Percentiles rank a stretch among this genome's conserved stretches.
phyloP scores from a whole-genome alignment of 2,888 invertebrate species.

The Aromia moschata region DNA sequence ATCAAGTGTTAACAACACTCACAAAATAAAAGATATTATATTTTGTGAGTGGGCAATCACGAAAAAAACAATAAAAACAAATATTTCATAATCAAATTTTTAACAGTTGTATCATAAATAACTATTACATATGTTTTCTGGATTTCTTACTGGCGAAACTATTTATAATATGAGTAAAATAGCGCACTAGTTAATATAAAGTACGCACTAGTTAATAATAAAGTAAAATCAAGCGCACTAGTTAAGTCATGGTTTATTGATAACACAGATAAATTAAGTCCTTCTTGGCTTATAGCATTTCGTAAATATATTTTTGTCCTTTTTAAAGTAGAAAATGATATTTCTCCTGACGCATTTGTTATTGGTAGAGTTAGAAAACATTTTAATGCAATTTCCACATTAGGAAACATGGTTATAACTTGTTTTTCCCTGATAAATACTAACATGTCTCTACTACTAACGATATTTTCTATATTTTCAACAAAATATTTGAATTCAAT shows the following conservation, averaged over 20 bases:
- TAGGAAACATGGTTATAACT: background rate
- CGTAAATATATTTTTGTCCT: background rate
- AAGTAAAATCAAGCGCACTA: background rate
- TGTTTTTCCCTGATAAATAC: background rate
- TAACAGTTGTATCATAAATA: background rate
- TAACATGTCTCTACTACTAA: background rate
- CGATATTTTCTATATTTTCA: conserved; percentile 2
- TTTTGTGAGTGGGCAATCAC: background rate
- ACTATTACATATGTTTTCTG: too few relatives aligned
- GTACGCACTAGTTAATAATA: background rate
- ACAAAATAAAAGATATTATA: too few relatives aligned
- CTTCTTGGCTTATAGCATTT: background rate
- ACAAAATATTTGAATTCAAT: conserved; percentile 4
- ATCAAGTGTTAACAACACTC: background rate
- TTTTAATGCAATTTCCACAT: background rate
- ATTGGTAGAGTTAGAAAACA: background rate
- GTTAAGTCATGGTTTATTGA: background rate
- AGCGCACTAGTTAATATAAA: background rate
- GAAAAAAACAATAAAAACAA: background rate
- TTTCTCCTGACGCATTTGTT: background rate
- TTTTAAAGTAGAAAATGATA: background rate
- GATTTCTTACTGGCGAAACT: too few relatives aligned
- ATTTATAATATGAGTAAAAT: too few relatives aligned
- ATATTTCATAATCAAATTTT: background rate
- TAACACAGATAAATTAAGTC: background rate